Evolutionary conservation across 2,113 vertebrate species (phyloP).

Genomic region (Nannospalax galili): DNA sequence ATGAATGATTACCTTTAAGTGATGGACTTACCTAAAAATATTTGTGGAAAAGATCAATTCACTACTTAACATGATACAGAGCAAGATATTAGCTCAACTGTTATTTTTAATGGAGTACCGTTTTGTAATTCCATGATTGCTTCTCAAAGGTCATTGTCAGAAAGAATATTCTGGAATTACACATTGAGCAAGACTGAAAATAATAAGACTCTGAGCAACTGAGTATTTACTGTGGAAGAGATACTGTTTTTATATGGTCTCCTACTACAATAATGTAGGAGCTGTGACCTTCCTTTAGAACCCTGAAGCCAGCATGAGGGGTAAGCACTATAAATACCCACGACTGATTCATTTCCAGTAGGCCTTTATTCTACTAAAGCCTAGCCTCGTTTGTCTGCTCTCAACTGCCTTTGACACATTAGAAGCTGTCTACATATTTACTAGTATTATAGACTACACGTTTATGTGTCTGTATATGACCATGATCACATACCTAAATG

Average conservation of each 20-base stretch:
- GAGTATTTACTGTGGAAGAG: background rate
- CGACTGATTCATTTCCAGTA: background rate
- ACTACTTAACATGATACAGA: conserved; percentile 36
- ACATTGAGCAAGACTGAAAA: conserved; percentile 16
- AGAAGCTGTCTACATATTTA: background rate
- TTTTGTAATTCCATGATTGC: conserved; percentile 49
- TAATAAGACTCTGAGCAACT: background rate
- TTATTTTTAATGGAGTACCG: conserved; percentile 53
- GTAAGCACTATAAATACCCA: background rate
- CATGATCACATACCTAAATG: background rate
- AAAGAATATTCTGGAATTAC: conserved; percentile 17
- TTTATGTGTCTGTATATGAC: background rate
- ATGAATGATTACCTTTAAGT: conserved; percentile 51
- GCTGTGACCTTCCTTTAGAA: background rate
- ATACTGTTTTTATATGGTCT: background rate
- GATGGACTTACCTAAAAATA: conserved; percentile 56
- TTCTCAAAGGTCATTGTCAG: conserved; percentile 16
- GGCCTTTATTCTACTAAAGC: background rate
- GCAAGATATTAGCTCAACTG: conserved; percentile 25
- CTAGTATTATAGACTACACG: background rate
- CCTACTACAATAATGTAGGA: background rate
- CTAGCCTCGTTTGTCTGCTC: background rate
- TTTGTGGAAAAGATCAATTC: conserved; percentile 54
- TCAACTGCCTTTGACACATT: background rate
- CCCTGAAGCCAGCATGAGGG: background rate